These are phyloP conservation scores for Cyprinus carpio DNA, from an alignment of 2,113 vertebrate species.

Conservation along the genomic window DNA sequence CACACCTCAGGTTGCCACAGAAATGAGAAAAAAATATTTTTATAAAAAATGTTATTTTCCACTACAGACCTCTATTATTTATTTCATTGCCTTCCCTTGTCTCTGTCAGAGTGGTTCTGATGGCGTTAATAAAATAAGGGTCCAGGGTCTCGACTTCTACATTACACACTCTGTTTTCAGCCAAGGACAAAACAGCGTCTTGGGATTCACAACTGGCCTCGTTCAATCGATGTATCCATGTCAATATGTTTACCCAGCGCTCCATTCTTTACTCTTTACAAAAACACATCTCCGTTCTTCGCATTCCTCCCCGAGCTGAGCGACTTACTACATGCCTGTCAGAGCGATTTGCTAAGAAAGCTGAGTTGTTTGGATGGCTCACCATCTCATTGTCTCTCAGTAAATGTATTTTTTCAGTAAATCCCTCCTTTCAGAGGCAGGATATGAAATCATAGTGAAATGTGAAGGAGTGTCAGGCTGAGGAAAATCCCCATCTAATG, in stretches of 20 bases:
- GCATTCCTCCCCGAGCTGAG: background rate
- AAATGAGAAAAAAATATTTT: constrained; percentile 84
- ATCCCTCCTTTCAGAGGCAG: constrained; percentile 57
- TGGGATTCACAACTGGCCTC: constrained; percentile 6
- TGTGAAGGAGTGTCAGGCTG: constrained; percentile 59
- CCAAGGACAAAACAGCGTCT: background rate
- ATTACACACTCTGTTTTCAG: background rate
- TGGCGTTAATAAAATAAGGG: constrained; percentile 60
- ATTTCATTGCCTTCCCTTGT: constrained; percentile 60
- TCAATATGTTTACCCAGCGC: constrained; percentile 68
- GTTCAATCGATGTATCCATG: constrained; percentile 57
- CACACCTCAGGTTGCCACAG: constrained; percentile 72
- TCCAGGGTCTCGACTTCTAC: background rate
- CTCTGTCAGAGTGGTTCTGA: constrained; percentile 62
- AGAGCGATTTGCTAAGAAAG: background rate
- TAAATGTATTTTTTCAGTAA: constrained; percentile 57
- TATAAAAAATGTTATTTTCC: constrained; percentile 72
- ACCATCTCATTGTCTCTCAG: constrained; percentile 23
- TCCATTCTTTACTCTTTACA: constrained; percentile 48
- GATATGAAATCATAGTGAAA: constrained; percentile 68
- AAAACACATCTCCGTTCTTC: background rate
- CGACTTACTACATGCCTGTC: constrained; percentile 1
- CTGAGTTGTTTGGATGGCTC: constrained; percentile 6
- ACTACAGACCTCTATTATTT: constrained; percentile 67
- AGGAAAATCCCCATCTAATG: constrained; percentile 70